These are phyloP conservation scores for Tipula confusa DNA, from an alignment of 2,888 invertebrate genomes.

Conservation along the genomic window DNA sequence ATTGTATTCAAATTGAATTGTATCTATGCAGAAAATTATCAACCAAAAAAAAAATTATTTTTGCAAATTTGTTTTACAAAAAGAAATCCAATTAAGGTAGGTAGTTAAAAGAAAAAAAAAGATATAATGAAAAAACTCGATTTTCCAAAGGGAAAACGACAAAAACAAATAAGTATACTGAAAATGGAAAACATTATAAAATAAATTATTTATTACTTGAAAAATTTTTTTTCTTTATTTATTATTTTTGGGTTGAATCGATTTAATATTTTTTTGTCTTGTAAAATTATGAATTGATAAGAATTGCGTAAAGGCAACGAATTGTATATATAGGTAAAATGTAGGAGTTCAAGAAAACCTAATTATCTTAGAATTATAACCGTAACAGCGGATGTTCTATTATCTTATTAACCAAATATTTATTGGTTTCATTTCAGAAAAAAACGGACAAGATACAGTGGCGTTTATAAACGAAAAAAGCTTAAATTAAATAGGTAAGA, in stretches of 20 bases:
- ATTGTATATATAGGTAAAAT: neutral
- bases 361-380: neutral
- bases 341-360: neutral
- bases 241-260: neutral
- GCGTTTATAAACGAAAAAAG: too few relatives aligned
- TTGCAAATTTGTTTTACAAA: too few relatives aligned
- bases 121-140: too few relatives aligned
- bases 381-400: neutral
- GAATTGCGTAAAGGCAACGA: neutral
- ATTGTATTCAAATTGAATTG: too few relatives aligned
- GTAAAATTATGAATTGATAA: neutral
- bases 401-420: too few relatives aligned
- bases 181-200: neutral
- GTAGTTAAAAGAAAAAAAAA: neutral
- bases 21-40: too few relatives aligned
- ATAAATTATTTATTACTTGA: neutral
- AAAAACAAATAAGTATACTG: neutral
- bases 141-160: neutral
- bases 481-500: too few relatives aligned
- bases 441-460: too few relatives aligned
- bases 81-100: neutral
- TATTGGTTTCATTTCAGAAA: too few relatives aligned
- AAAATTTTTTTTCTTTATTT: neutral
- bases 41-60: too few relatives aligned
- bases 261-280: neutral